Base-by-base conservation (phyloP, 1,140 invertebrate species). In the Drosophila triauraria region DNA sequence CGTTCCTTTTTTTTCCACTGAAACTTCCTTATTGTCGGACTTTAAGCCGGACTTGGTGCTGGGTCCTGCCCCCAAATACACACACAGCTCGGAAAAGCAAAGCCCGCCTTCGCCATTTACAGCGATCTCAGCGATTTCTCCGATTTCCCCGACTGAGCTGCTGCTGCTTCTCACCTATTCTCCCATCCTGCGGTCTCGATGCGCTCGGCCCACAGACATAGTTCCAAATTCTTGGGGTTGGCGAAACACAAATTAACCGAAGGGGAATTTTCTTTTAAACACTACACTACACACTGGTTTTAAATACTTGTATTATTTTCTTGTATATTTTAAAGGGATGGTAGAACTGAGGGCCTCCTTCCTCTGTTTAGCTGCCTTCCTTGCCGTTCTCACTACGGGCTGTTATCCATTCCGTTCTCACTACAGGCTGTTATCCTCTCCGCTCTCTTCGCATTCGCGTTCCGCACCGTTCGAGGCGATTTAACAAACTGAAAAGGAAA, bases 401-500 rank as follows among this genome's bases (percentile, higher is more conserved):
- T 68, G 63, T 70, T 46, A 32, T 53, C 67, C 67, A 43, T 53
- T 48, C 59, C 35, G 58, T 71, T 80, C 44, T 57, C 54, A 57
- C 54, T 57, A 43, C 27, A 65, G 30, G 67, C 63, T 68, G 48
- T 70, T 46, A 20, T 53, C 67, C 67, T 32, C 53, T 68, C 75
- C 74, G 57, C 17, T 67, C 74, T 40, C 72, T 76, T 69, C 38
- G 48, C 62, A 51, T 27, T 75, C 83, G 64, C 69, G 75, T 80
- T 90, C 80, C 83, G 84, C 56, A 59, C 75, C 79, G 75, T 88
- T 71, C 83, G 70, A 91, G 80, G 83, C 72, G 81, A 87, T 88
- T 82, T 76, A 46, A 85, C 88, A 84, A 88, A 91, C 88, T 91
- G 72, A 91, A 86, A 65, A 64, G 56, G 76, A 76, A 87, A 71